phyloP scores from a whole-genome alignment of 2,797 vertebrate genomes.

The Menidia menidia region DNA sequence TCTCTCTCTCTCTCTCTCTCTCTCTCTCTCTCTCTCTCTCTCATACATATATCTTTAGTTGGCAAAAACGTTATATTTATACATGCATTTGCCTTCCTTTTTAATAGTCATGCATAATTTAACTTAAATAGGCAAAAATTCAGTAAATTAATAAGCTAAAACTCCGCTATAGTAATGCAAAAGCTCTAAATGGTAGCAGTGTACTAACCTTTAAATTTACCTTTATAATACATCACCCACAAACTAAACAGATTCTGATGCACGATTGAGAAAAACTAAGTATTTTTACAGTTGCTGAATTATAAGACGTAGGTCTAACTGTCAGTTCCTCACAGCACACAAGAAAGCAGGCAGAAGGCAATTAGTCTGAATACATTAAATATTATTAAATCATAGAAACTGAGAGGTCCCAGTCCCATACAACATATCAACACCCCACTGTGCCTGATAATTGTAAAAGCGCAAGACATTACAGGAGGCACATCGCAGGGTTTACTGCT shows the following conservation, averaged over 20 bases:
- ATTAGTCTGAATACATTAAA: slow-evolving; percentile 44
- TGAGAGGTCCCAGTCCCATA: slow-evolving; percentile 28
- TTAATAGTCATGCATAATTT: too few species aligned
- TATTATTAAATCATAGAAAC: slow-evolving; percentile 63
- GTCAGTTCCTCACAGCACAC: slow-evolving; percentile 5
- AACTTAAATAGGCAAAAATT: too few species aligned
- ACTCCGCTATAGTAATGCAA: too few species aligned
- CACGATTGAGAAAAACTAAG: not conserved
- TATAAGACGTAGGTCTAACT: slow-evolving; percentile 1
- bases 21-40: too few species aligned
- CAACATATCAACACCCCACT: slow-evolving; percentile 59
- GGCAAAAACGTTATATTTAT: too few species aligned
- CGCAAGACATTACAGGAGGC: slow-evolving; percentile 78
- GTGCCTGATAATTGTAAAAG: slow-evolving; percentile 77
- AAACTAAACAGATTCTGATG: not conserved
- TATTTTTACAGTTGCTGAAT: not conserved
- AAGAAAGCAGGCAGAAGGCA: slow-evolving; percentile 7
- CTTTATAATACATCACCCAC: not conserved
- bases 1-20: too few species aligned
- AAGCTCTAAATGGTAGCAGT: too few species aligned
- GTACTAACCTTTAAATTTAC: too few species aligned
- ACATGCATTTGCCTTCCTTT: too few species aligned
- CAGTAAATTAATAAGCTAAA: too few species aligned
- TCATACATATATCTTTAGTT: too few species aligned
- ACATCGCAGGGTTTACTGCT: slow-evolving; percentile 62